Evolutionary conservation across 2,797 vertebrate species (phyloP).

Genomic region (Ara ararauna): DNA sequence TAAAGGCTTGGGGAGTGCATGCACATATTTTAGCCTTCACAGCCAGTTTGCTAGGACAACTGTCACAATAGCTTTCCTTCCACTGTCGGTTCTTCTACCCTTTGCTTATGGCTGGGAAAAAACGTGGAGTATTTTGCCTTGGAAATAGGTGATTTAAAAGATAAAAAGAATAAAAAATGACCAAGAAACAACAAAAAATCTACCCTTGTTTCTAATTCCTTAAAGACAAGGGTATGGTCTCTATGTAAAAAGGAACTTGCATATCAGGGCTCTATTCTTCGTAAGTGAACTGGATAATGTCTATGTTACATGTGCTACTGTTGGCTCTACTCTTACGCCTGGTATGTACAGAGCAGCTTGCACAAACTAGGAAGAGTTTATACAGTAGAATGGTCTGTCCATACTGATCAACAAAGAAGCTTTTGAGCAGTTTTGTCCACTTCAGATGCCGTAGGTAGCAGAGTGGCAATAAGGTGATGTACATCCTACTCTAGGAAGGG

Average conservation of each 20-base stretch:
- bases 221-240: neutral
- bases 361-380: neutral
- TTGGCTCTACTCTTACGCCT: neutral
- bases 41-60: conserved; percentile 20
- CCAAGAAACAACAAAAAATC: neutral
- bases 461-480: neutral
- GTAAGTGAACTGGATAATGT: neutral
- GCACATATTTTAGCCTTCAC: neutral
- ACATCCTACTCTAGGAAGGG: neutral
- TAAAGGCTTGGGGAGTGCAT: neutral
- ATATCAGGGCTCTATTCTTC: neutral
- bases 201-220: neutral
- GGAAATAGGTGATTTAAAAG: neutral
- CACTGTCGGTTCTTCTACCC: neutral
- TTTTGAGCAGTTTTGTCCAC: neutral
- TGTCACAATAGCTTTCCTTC: neutral
- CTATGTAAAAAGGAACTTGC: neutral
- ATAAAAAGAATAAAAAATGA: neutral
- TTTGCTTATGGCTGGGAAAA: neutral
- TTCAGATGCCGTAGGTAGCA: neutral
- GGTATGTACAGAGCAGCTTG: neutral
- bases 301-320: neutral
- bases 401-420: neutral
- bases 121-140: neutral
- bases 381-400: neutral